These are phyloP conservation scores for Etheostoma cragini DNA, from an alignment of 2,113 vertebrate genomes.

Conservation along the genomic window DNA sequence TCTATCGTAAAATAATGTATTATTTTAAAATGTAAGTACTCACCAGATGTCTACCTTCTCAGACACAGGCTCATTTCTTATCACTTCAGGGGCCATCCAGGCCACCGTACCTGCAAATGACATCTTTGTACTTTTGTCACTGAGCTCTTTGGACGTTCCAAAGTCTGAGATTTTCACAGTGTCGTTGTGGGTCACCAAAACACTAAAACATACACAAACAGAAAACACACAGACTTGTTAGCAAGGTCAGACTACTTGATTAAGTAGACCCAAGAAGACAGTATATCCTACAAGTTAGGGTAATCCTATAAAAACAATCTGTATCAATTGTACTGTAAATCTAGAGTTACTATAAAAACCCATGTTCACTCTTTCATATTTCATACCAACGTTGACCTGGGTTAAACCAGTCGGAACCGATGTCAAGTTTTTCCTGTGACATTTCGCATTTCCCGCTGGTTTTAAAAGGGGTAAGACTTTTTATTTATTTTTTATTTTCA, in stretches of 20 bases:
- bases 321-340: not conserved
- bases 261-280: not conserved
- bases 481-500: too few species aligned
- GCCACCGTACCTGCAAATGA: slow-evolving; percentile 98
- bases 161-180: slow-evolving; percentile 98
- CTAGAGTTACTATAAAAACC: not conserved
- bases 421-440: not conserved
- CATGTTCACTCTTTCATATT: not conserved
- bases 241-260: not conserved
- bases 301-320: not conserved
- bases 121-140: slow-evolving; percentile 99
- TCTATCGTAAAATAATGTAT: not conserved
- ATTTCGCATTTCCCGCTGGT: slow-evolving; percentile 9
- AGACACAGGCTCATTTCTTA: slow-evolving; percentile 96
- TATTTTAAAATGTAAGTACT: slow-evolving; percentile 64
- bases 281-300: not conserved
- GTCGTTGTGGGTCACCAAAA: slow-evolving; percentile 96
- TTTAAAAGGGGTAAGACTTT: not conserved
- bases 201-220: slow-evolving; percentile 80
- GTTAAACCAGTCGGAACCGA: not conserved
- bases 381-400: not conserved
- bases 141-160: slow-evolving; percentile 98
- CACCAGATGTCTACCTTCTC: slow-evolving; percentile 99
- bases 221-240: not conserved
- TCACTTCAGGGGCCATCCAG: slow-evolving; percentile 99